Base-by-base conservation (phyloP, 2,888 invertebrate genomes). In the Imbricaverruca yamaguchii region DNA sequence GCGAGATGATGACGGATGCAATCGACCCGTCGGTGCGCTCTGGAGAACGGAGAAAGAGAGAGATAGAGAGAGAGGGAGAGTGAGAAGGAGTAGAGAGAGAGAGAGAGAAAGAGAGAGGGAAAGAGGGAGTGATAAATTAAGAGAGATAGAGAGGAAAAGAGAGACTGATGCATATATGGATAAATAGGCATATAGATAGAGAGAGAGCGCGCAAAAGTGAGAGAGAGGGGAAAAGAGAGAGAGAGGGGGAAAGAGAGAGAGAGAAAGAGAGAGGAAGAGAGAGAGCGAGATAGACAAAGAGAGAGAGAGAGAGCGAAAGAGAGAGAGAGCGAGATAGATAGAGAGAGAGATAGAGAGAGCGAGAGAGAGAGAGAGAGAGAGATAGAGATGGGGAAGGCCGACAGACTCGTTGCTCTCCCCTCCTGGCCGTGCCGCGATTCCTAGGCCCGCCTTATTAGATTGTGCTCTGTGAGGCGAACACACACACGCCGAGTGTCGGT, bases 71-170 rank as follows among this genome's bases (percentile, higher is more conserved):
- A 13, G 23, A 25, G 78, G 25, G 39, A 78, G 78, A 78, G 78
- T 25, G 78, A 78, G 39, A 78, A 7, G 25, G 78, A 78, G n/a
- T n/a, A n/a, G 39, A 78, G 78, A 78, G 78, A 78, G 9, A 23
- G 78, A 78, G 78, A 80, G 80, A 67, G 67, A 67, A 21, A 67
- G 78, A 78, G 78, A 78, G 78, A 78, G 23, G 63, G 23, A 13
- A 8, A 8, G 13, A 13, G 23, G 78, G 78, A 78, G 39, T 25
- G 39, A 78, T 21, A 78, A 25, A 78, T 3, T 23, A 11, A 78
- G 78, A 77, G 9, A 77, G 78, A 77, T 21, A 77, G 3, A 23
- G 78, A 78, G 78, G 25, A 25, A 56, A 10, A 8, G 56, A 21
- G 39, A 21, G 53, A 18, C 2, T 10, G 56, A 21, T 21, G 11